A percentile compares a stretch with the other conserved stretches of the same genome.
phyloP scores from a whole-genome alignment of 2,113 vertebrate genomes.

The Glareola pratincola region DNA sequence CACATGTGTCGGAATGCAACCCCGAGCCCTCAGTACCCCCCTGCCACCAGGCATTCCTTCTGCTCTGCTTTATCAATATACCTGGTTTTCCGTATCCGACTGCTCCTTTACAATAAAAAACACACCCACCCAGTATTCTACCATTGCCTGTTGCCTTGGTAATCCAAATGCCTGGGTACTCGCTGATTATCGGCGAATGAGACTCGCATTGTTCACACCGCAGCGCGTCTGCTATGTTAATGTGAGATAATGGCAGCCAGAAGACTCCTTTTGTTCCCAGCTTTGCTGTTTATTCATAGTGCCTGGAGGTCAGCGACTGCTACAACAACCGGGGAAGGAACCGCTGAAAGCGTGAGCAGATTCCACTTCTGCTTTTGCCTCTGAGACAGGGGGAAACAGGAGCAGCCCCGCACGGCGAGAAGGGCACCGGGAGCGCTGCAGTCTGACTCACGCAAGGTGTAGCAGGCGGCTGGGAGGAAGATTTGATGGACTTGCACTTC shows the following conservation, averaged over 20 bases:
- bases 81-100: constrained; percentile 52
- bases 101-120: constrained; percentile 69
- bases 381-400: constrained; percentile 19
- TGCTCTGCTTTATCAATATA: constrained; percentile 53
- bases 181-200: constrained; percentile 70
- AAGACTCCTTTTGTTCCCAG: constrained; percentile 73
- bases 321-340: constrained; percentile 66
- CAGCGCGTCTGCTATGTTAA: constrained; percentile 71
- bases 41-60: constrained; percentile 45
- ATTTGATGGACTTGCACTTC: constrained; percentile 45
- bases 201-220: constrained; percentile 69
- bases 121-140: constrained; percentile 70
- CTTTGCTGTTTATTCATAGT: constrained; percentile 73
- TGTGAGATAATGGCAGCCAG: constrained; percentile 72
- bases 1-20: constrained; percentile 45
- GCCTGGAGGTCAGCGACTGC: constrained; percentile 72
- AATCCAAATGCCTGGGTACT: constrained; percentile 66
- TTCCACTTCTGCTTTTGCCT: constrained; percentile 45
- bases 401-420: constrained; percentile 35
- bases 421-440: constrained; percentile 49
- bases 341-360: constrained; percentile 62
- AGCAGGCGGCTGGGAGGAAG: constrained; percentile 32
- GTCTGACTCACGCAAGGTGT: constrained; percentile 62
- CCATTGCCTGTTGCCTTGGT: constrained; percentile 73
- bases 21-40: constrained; percentile 39